Base-by-base conservation (phyloP, 2,113 vertebrate species). In the Falco punctatus region DNA sequence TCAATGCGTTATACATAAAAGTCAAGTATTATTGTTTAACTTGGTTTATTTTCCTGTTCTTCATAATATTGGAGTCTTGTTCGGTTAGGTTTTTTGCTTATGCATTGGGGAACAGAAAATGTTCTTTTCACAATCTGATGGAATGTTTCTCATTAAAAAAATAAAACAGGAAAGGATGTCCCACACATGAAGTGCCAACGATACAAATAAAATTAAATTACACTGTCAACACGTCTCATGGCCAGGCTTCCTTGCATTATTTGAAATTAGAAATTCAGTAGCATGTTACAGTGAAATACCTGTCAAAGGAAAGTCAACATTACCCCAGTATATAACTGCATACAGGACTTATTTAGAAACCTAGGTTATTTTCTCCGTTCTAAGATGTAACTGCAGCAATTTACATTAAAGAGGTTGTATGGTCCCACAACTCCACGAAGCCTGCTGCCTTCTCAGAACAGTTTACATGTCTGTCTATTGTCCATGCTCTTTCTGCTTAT, bases 141-240 rank as follows among this genome's bases (percentile, higher is more conserved):
- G 81, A 95, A 87, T 71, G 80, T 95, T 95, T 96, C 80, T 94
- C 65, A 74, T 81, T 90, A 38, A 84, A 82, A 71, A 82, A 87
- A 65, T 32, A 91, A 86, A 93, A 4, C 20, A 88, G 54, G 61
- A 75, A 92, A 75, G 27, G 77, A 91, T 84, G 87, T 90, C 62
- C 90, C 83, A 90, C 38, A 82, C 61, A 74, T 42, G 33, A 95
- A 94, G 59, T 82, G 67, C 86, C 93, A 97, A 75, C 1, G 10
- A 78, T 79, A 96, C 22, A 86, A 97, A 98, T 97, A 97, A 97
- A 97, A 94, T 84, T 86, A 85, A 96, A 96, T 88, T 69, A 94
- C 66, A 87, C n/a, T 81, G 84, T 94, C 91, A 91, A 88, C 46
- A 40, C 44, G 42, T 66, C 40, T 75, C 57, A 77, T 54, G 58